phyloP scores from a whole-genome alignment of 2,888 invertebrate genomes.

The Zele albiditarsus region DNA sequence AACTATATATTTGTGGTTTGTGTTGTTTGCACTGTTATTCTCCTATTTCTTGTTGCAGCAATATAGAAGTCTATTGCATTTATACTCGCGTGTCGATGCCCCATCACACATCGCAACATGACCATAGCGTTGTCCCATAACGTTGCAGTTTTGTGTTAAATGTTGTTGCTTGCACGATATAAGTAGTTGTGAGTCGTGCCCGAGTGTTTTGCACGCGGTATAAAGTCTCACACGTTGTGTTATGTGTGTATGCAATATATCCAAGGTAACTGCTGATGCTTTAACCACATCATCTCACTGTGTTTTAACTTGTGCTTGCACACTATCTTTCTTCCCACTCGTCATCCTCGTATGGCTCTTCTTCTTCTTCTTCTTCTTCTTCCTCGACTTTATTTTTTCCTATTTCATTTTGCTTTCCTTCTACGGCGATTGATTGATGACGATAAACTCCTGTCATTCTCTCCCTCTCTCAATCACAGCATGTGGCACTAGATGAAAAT shows the following conservation, averaged over 20 bases:
- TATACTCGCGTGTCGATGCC: not conserved
- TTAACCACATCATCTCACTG: constrained; percentile 2
- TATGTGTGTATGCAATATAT: not conserved
- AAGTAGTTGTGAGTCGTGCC: not conserved
- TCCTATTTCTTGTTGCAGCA: not conserved
- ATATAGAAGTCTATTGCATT: not conserved
- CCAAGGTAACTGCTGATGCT: not conserved
- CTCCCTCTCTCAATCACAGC: not conserved
- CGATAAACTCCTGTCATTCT: not conserved
- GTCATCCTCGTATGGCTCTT: no score
- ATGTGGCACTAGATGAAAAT: not conserved
- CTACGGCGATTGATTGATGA: not conserved
- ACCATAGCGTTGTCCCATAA: not conserved
- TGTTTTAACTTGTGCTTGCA: not conserved
- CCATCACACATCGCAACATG: constrained; percentile 1
- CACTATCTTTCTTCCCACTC: not conserved
- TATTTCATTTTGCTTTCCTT: not conserved
- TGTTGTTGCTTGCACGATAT: constrained; percentile 1
- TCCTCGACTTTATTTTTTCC: no score
- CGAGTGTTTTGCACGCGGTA: not conserved
- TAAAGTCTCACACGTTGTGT: constrained; percentile 1
- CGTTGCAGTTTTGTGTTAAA: not conserved
- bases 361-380: no score
- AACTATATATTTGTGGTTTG: not conserved
- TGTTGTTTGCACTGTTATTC: not conserved